These are phyloP conservation scores for Punctoribates punctum DNA, from an alignment of 2,888 invertebrate species.

Conservation along the genomic window DNA sequence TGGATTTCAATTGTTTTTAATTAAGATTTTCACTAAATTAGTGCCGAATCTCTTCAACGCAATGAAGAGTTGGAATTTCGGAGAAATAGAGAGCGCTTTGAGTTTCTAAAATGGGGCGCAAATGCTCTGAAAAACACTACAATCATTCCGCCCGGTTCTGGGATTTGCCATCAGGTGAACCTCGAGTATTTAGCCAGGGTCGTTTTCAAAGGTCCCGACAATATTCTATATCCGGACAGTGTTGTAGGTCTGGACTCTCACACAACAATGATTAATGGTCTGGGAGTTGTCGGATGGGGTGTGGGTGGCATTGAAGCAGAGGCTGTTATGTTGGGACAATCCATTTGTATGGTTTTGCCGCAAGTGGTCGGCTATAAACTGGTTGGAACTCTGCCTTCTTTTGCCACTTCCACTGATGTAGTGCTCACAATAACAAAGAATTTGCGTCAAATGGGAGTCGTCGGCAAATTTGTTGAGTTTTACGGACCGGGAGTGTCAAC, in stretches of 20 bases:
- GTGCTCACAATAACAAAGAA: slow-evolving; percentile 96
- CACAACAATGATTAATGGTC: slow-evolving; percentile 97
- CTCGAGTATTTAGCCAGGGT: slow-evolving; percentile 88
- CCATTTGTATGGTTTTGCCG: slow-evolving; percentile 93
- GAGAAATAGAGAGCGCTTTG: slow-evolving; percentile 90
- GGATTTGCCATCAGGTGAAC: slow-evolving; percentile 98
- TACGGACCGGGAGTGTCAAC: slow-evolving; percentile 88
- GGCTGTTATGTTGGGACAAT: slow-evolving; percentile 96
- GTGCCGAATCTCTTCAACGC: slow-evolving; percentile 78
- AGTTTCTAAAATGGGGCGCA: slow-evolving; percentile 97
- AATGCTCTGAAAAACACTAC: slow-evolving; percentile 91
- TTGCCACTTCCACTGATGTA: slow-evolving; percentile 91
- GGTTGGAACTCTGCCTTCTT: slow-evolving; percentile 70
- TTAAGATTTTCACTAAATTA: slow-evolving; percentile 52
- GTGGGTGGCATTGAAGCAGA: slow-evolving; percentile 89
- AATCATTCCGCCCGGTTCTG: slow-evolving; percentile 96
- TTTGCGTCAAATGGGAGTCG: slow-evolving; percentile 87
- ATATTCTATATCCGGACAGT: slow-evolving; percentile 76
- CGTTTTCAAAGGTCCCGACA: slow-evolving; percentile 65
- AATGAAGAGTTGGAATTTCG: slow-evolving; percentile 94
- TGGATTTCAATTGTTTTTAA: slow-evolving; percentile 8
- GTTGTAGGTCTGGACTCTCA: slow-evolving; percentile 98
- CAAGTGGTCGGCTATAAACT: slow-evolving; percentile 92
- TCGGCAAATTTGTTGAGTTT: slow-evolving; percentile 98
- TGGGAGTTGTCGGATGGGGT: slow-evolving; percentile 93